A percentile compares a stretch with the other conserved stretches of the same genome.
Evolutionary conservation across 1,140 invertebrate species (phyloP).

Genomic region (Drosophila orosa): DNA sequence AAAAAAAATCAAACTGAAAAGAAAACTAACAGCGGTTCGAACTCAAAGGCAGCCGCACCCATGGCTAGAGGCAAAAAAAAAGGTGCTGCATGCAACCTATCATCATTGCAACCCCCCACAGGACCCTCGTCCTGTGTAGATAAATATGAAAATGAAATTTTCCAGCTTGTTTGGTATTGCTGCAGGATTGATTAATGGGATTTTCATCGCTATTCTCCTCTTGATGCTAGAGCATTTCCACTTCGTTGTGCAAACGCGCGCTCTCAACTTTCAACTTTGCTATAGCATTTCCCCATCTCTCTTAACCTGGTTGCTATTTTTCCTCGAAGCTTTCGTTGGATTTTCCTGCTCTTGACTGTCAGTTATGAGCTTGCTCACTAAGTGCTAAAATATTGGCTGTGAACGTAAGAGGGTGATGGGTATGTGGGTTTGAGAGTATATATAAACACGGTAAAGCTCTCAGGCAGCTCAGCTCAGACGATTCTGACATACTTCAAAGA

Average conservation of each 20-base stretch:
- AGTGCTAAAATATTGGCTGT: constrained; percentile 42
- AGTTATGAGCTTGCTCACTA: constrained; percentile 37
- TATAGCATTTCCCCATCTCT: constrained; percentile 1
- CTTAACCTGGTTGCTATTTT: constrained; percentile 6
- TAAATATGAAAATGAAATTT: constrained; percentile 76
- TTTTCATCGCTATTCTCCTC: constrained; percentile 54
- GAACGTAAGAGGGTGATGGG: constrained; percentile 6
- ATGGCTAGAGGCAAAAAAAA: constrained; percentile 40
- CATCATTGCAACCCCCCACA: constrained; percentile 47
- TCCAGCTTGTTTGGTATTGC: constrained; percentile 78
- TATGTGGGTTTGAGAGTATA: constrained; percentile 1
- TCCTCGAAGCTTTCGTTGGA: constrained; percentile 23
- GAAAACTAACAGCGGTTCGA: constrained; percentile 4
- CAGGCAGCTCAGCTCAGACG: constrained; percentile 9
- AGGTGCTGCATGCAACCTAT: constrained; percentile 68
- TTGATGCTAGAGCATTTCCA: constrained; percentile 17
- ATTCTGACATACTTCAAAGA: constrained; percentile 26
- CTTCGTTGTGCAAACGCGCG: constrained; percentile 21
- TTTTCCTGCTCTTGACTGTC: constrained; percentile 27
- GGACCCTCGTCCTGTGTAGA: constrained; percentile 11
- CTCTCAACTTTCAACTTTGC: constrained; percentile 15
- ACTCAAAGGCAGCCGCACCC: constrained; percentile 46
- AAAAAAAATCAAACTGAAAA: constrained; percentile 27
- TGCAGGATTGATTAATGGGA: constrained; percentile 70
- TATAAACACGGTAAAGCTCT: constrained; percentile 40